Base-by-base conservation (phyloP, 2,797 vertebrate genomes). In the Myripristis jacobus region DNA sequence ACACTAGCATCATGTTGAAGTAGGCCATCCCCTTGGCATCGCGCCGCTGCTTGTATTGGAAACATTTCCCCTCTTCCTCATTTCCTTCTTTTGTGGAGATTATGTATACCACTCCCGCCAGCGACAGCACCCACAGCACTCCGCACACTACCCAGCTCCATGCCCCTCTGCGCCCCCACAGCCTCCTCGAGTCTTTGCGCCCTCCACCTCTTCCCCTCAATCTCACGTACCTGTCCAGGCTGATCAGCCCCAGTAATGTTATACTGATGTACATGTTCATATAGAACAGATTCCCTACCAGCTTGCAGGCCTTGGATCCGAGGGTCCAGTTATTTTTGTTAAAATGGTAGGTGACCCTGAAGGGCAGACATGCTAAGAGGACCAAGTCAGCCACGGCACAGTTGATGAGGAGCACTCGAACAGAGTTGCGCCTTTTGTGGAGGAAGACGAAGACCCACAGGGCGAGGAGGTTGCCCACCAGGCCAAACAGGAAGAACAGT, bases 321-420 rank as follows among this genome's bases (percentile, higher is more conserved):
- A 98, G 73, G 2, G 36, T 64, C 97, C 97, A 97, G 3, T 2
- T 65, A 82, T 97, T 92, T 12, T 90, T 77, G 0, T 87, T 91
- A n/a, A 78, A 21, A 0, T 98, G 97, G 63, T 97, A 96, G 70
- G 91, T 50, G 73, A 98, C 92, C 69, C 97, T 92, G 89, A 99
- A 98, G 41, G 97, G 97, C 57, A 98, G 94, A 24, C 96, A 98
- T 15, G 94, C 92, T 66, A 98, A 93, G 31, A 98, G 92, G 38
- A 98, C 87, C 77, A 98, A 93, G 64, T 98, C 98, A 8, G 97
- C 96, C 67, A 96, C 74, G 0, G 95, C 96, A 3, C 97, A 94
- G 1, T 98, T 98, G 70, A 98, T 94, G 68, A 99, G 93, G 77
- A 98, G 96, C 68, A 98, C 90, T 29, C 95, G 94, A 73, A 99